Percentiles rank a stretch among this genome's conserved stretches.
Evolutionary conservation across 1,140 invertebrate genomes (phyloP).

Genomic region (Trichonephila inaurata): DNA sequence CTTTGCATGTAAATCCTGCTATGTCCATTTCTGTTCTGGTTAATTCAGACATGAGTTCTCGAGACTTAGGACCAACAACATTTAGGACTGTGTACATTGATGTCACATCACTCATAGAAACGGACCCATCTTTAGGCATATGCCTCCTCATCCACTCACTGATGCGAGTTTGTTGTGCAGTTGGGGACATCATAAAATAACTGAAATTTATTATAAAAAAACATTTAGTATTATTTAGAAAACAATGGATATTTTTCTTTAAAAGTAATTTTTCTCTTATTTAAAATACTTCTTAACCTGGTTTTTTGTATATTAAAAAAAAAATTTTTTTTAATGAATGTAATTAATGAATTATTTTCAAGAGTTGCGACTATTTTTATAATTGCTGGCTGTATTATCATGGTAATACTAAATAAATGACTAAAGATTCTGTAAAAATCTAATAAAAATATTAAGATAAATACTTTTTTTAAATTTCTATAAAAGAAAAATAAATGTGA

Average conservation of each 20-base stretch:
- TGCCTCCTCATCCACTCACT: constrained; percentile 81
- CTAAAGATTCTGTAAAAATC: too few species aligned
- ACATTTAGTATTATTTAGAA: not conserved
- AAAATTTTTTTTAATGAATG: too few species aligned
- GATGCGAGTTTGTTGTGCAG: constrained; percentile 81
- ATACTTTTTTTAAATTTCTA: too few species aligned
- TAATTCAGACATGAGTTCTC: constrained; percentile 92
- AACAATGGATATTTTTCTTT: too few species aligned
- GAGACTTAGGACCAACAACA: constrained; percentile 95
- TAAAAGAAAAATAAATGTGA: too few species aligned
- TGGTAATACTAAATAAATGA: too few species aligned
- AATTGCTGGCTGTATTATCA: too few species aligned
- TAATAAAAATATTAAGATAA: too few species aligned
- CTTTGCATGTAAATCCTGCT: constrained; percentile 91
- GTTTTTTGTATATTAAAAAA: too few species aligned
- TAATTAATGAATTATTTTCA: too few species aligned
- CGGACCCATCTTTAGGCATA: constrained; percentile 81
- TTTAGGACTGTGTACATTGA: constrained; percentile 99
- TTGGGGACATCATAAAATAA: constrained; percentile 82
- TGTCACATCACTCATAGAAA: constrained; percentile 92
- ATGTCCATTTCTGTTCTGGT: constrained; percentile 96
- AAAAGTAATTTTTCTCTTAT: not conserved
- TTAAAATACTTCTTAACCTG: too few species aligned
- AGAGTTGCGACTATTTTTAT: not conserved
- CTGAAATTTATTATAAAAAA: constrained; percentile 77